These are phyloP conservation scores for Cairina moschata DNA, from an alignment of 2,113 vertebrate species.

Conservation along the genomic window DNA sequence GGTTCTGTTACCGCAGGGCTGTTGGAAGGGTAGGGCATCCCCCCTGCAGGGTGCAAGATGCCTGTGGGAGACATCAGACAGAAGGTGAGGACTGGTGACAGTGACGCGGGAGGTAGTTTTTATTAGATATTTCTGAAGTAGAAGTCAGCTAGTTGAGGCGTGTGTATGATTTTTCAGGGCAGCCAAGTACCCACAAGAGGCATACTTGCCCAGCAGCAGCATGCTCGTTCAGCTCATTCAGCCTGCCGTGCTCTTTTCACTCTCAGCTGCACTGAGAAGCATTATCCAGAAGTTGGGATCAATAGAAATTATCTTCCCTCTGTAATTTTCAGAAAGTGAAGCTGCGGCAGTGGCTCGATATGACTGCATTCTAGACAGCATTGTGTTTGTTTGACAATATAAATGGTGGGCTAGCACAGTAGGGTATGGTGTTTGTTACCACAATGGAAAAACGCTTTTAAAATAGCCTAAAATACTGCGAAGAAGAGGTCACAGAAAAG, in stretches of 20 bases:
- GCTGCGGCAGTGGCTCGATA: background rate
- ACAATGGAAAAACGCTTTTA: background rate
- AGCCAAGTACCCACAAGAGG: accelerated
- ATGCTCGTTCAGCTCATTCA: accelerated
- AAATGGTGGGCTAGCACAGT: background rate
- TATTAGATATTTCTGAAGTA: background rate
- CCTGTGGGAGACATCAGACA: no score
- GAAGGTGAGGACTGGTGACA: background rate
- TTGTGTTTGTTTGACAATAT: background rate
- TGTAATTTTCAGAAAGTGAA: background rate
- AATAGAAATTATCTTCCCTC: background rate
- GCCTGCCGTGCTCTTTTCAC: background rate
- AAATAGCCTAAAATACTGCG: background rate
- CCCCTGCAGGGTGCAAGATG: background rate
- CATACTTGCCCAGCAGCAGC: background rate
- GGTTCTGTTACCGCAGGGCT: background rate
- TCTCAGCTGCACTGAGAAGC: background rate
- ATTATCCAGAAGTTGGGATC: background rate
- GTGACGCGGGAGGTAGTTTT: background rate
- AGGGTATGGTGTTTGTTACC: background rate
- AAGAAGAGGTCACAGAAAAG: background rate
- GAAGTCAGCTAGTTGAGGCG: background rate
- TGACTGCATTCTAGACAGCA: background rate
- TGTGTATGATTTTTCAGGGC: background rate
- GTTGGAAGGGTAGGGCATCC: no score